Base-by-base conservation (phyloP, 2,888 invertebrate species). In the Amphiduros pacificus region DNA sequence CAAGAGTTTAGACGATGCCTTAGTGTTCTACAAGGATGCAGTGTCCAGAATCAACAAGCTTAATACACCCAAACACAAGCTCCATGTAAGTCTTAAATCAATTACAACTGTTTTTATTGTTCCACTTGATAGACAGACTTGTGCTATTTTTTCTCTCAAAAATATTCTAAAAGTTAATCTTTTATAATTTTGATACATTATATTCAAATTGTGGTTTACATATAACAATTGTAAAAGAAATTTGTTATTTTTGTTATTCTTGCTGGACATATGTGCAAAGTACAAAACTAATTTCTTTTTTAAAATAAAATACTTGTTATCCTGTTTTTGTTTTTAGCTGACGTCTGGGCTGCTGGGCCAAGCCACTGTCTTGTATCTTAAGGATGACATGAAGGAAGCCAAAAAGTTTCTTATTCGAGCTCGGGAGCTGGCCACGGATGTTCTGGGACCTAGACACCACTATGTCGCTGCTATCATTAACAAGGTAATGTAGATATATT, bases 381-480 rank as follows among this genome's bases (percentile, higher is more conserved):
- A 71, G 48, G 71, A 69, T 9, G 62, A 74, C 55, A 71, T 71
- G 68, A 63, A 53, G 14, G 66, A 69, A 22, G 68, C 74, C 0
- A 72, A 72, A 62, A 69, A 68, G 27, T 61, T 69, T 31, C 63
- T 75, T 62, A 62, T 68, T 0, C 57, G 75, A 49, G 68, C 73
- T 5, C 58, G 70, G 32, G 73, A 75, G 40, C 64, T 74, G 40
- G 71, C 73, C n/a, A 69, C 70, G 0, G 65, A 69, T 44, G 69
- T 74, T 5, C 63, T 75, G 5, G 75, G 75, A 9, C 66, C 60
- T n/a, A 63, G 63, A n/a, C 75, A 75, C 61, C 73, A 73, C 49
- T 74, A 67, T 62, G 73, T 73, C 2, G 73, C 74, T 9, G 68
- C 73, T 28, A 74, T 74, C 29, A 69, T 71, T 27, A 72, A 72